Base-by-base conservation (phyloP, 1,140 invertebrate genomes). In the Callitettix versicolor region DNA sequence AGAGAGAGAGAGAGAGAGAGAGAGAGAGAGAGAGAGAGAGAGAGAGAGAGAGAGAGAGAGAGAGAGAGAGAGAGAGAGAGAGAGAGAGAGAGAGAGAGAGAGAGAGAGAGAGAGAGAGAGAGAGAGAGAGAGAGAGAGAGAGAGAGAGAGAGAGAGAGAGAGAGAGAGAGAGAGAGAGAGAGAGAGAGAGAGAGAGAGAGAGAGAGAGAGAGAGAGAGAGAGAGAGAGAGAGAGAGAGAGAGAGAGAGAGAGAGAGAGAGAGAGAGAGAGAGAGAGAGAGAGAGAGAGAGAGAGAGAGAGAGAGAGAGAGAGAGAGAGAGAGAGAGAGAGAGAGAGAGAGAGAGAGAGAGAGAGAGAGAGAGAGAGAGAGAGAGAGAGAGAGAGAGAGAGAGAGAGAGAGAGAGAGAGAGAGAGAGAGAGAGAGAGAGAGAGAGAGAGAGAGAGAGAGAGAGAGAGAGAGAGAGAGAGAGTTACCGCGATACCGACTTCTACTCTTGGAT, bases 301-400 rank as follows among this genome's bases (percentile, higher is more conserved):
- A 44, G 20, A 44, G 20, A 44, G 42, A 15, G 42, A 15, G 42
- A 44, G 42, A 44, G 14, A 44, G 42, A 44, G 42, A 15, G 42
- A 20, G 20, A 15, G 42, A 44, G 42, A 20, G 20, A 44, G 42
- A 44, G 42, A 20, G 14, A 44, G 20, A 44, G 14, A 44, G 20
- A 20, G 42, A 48, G 46, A 22, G n/a, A 12, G 20, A 48, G 46
- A 36, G 34, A 36, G 34, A 36, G 34, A 36, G 34, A 36, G 34
- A 36, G 34, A 36, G 34, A 36, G 34, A 36, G 34, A 36, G 34
- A 36, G 34, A 36, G 34, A 36, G 34, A 36, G 34, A 36, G 34
- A 36, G 34, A 36, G 34, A 36, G 34, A 36, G 34, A 36, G 34
- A 36, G 34, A 36, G 34, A 36, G 34, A 36, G 34, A 36, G 34